phyloP scores from a whole-genome alignment of 2,113 vertebrate genomes.

The Promerops cafer region DNA sequence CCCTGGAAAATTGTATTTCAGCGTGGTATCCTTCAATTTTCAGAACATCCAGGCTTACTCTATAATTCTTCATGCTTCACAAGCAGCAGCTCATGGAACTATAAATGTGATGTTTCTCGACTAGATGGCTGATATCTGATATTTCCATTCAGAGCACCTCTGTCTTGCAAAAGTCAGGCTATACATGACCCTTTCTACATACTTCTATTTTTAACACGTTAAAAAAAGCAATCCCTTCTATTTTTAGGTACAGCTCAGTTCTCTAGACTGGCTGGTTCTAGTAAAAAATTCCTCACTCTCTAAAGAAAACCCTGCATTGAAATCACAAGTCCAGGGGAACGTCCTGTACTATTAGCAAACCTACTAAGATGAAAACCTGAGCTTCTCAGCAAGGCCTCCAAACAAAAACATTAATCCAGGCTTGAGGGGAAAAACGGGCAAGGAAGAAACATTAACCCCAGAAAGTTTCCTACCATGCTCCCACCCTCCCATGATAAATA shows the following conservation, averaged over 20 bases:
- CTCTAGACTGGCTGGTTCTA: constrained; percentile 55
- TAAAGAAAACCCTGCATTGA: constrained; percentile 48
- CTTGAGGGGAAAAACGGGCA: not conserved
- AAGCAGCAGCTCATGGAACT: not conserved
- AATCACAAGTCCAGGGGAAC: constrained; percentile 24
- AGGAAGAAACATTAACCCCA: not conserved
- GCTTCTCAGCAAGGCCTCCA: not conserved
- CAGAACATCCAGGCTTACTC: not conserved
- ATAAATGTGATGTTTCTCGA: not conserved
- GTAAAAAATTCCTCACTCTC: constrained; percentile 55
- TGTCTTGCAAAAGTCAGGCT: constrained; percentile 29
- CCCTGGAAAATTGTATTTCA: not conserved
- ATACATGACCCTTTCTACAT: constrained; percentile 39
- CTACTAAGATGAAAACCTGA: constrained; percentile 47
- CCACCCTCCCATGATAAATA: not conserved
- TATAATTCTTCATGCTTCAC: not conserved
- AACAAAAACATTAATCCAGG: constrained; percentile 18
- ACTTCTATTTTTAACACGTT: constrained; percentile 68
- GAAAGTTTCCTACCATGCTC: not conserved
- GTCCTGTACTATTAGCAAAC: constrained; percentile 29
- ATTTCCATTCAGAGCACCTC: constrained; percentile 39
- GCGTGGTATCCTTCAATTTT: not conserved
- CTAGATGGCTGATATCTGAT: not conserved
- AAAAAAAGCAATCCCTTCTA: constrained; percentile 52
- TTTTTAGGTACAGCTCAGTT: constrained; percentile 61